Percentiles rank a stretch among this genome's conserved stretches.
Evolutionary conservation across 2,888 invertebrate species (phyloP).

Genomic region (Petrophora chlorosata): DNA sequence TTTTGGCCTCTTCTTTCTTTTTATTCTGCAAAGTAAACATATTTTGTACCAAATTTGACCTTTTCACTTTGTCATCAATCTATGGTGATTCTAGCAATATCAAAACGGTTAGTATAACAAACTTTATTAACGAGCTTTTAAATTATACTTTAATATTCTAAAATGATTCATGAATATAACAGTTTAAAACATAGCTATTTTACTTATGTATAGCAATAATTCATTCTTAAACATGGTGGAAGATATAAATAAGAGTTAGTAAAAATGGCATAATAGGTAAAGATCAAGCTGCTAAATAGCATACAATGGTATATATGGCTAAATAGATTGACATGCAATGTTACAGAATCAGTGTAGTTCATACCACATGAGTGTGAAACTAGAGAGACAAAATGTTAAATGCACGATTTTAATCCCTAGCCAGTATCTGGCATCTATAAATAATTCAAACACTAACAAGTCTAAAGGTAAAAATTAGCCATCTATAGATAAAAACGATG

Average conservation of each 20-base stretch:
- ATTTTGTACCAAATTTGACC: neutral
- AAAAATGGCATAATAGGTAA: neutral
- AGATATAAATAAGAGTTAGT: neutral
- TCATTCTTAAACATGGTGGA: conserved; percentile 1
- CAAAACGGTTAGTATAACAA: too few relatives aligned
- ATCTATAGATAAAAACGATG: conserved; percentile 50
- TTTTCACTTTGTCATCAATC: neutral
- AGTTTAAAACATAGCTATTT: neutral
- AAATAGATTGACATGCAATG: conserved; percentile 33
- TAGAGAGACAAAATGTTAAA: conserved; percentile 29
- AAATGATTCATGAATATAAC: conserved; percentile 10
- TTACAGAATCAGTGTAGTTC: conserved; percentile 31
- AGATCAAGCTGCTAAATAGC: conserved; percentile 6
- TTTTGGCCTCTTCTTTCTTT: conserved; percentile 91
- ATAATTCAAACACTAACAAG: conserved; percentile 10
- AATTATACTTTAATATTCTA: conserved; percentile 1
- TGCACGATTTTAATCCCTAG: conserved; percentile 22
- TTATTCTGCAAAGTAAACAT: conserved; percentile 78
- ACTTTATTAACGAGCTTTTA: conserved; percentile 7
- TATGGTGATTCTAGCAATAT: conserved; percentile 22
- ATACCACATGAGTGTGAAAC: conserved; percentile 19
- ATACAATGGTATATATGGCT: conserved; percentile 19
- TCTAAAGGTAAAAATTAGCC: conserved; percentile 45
- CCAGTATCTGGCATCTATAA: conserved; percentile 9
- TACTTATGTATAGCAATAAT: neutral